These are phyloP conservation scores for Drosophila stalkeri DNA, from an alignment of 2,888 invertebrate genomes.

Conservation along the genomic window DNA sequence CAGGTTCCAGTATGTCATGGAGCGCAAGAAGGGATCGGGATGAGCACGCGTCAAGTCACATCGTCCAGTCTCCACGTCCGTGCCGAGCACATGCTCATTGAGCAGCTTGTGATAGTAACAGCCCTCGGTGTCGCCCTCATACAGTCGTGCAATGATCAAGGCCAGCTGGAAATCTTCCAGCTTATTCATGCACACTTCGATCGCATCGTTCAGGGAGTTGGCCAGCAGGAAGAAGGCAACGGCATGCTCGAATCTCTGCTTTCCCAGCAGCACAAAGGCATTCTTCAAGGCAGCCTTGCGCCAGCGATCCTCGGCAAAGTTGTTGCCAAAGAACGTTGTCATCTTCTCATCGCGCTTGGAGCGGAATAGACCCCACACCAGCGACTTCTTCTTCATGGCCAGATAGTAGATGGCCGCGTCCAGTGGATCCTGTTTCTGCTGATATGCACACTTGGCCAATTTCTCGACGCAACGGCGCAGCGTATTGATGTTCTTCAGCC, in stretches of 20 bases:
- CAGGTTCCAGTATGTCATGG: slow-evolving; percentile 98
- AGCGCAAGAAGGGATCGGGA: slow-evolving; percentile 98
- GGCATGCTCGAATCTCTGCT: slow-evolving; percentile 98
- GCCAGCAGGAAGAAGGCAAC: slow-evolving; percentile 99
- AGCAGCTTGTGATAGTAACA: slow-evolving; percentile 90
- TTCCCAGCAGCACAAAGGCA: slow-evolving; percentile 97
- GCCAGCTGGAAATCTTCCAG: slow-evolving; percentile 98
- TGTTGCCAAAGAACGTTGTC: slow-evolving; percentile 97
- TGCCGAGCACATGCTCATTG: slow-evolving; percentile 92
- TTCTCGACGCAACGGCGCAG: slow-evolving; percentile 95
- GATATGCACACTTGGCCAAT: slow-evolving; percentile 97
- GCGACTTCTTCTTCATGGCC: slow-evolving; percentile 98
- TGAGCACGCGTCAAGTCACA: slow-evolving; percentile 91
- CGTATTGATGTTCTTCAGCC: slow-evolving; percentile 94
- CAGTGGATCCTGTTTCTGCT: slow-evolving; percentile 96
- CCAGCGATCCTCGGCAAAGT: slow-evolving; percentile 97
- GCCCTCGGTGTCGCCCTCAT: slow-evolving; percentile 87
- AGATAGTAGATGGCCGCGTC: slow-evolving; percentile 99
- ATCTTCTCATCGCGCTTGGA: slow-evolving; percentile 95
- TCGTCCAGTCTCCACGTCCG: slow-evolving; percentile 89
- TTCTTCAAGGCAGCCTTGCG: slow-evolving; percentile 99
- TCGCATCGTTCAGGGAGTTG: slow-evolving; percentile 96
- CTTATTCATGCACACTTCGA: slow-evolving; percentile 94
- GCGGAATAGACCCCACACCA: slow-evolving; percentile 97
- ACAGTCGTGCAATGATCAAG: slow-evolving; percentile 95